phyloP scores from a whole-genome alignment of 37 sponge, comb jelly and placozoan genomes.

The Tethya wilhelma region DNA sequence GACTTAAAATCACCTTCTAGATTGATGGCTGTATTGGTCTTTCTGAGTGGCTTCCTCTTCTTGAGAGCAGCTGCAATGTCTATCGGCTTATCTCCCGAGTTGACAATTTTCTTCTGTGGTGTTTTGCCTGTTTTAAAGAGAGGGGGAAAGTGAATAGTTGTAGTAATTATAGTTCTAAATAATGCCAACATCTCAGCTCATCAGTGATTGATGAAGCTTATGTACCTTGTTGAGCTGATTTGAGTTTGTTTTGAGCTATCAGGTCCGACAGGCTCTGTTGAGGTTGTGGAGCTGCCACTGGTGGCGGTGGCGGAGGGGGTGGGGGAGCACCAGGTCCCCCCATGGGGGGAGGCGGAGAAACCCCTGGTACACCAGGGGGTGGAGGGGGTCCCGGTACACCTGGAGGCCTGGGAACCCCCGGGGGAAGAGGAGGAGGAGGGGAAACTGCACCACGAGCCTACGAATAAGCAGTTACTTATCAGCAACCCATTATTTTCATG shows the following conservation, averaged over 20 bases:
- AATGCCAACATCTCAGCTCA: not conserved
- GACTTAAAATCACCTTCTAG: conserved; percentile 37
- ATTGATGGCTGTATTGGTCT: conserved; percentile 9
- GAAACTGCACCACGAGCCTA: no score
- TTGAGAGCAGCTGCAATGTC: conserved; percentile 67
- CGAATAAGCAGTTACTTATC: conserved; percentile 5
- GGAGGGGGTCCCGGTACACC: conserved; percentile 28
- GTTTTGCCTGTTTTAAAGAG: not conserved
- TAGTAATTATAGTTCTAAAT: no score
- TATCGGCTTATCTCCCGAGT: conserved; percentile 13
- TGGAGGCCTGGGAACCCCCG: no score
- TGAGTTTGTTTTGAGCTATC: conserved; percentile 52
- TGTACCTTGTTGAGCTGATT: conserved; percentile 21
- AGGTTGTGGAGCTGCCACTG: conserved; percentile 19
- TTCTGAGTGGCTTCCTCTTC: conserved; percentile 64
- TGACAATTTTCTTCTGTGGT: conserved; percentile 12
- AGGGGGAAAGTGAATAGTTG: no score
- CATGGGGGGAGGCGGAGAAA: conserved; percentile 62
- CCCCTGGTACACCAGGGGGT: conserved; percentile 42
- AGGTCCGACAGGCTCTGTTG: conserved; percentile 24
- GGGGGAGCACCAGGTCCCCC: conserved; percentile 33
- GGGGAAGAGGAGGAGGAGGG: conserved; percentile 32
- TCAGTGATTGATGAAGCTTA: not conserved
- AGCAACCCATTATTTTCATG: not conserved
- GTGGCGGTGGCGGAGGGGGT: conserved; percentile 75